Evolutionary conservation across 2,113 vertebrate genomes (phyloP).

Genomic region (Pangasianodon hypophthalmus): DNA sequence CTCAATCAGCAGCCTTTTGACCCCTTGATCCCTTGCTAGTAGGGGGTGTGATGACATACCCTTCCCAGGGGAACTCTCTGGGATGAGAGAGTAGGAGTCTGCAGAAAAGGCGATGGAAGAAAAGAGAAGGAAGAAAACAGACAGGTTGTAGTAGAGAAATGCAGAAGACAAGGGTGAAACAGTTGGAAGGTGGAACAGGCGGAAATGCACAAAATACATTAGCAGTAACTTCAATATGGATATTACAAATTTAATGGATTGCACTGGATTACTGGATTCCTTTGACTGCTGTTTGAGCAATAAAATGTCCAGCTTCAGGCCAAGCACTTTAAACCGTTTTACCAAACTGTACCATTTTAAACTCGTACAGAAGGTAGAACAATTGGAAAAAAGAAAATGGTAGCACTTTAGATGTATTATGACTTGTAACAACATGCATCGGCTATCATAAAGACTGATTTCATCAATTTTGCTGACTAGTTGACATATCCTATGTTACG

Average conservation of each 20-base stretch:
- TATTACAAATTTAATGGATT: background rate
- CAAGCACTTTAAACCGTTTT: background rate
- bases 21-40: constrained; percentile 67
- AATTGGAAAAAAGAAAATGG: background rate
- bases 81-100: constrained; percentile 49
- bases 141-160: background rate
- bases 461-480: background rate
- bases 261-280: background rate
- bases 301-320: background rate
- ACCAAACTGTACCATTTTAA: background rate
- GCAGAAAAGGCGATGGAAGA: background rate
- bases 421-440: background rate
- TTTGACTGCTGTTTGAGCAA: background rate
- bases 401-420: background rate
- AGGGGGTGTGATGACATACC: constrained; percentile 70
- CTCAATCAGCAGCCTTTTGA: constrained; percentile 78
- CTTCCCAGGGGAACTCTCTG: constrained; percentile 61
- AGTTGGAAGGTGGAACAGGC: background rate
- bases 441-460: background rate
- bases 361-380: background rate
- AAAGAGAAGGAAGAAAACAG: background rate
- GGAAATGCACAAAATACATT: background rate
- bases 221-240: background rate
- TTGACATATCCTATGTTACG: background rate
- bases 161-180: background rate